A percentile compares a stretch with the other conserved stretches of the same genome.
phyloP scores from a whole-genome alignment of 2,888 invertebrate genomes.

The Brachypterus glaber region DNA sequence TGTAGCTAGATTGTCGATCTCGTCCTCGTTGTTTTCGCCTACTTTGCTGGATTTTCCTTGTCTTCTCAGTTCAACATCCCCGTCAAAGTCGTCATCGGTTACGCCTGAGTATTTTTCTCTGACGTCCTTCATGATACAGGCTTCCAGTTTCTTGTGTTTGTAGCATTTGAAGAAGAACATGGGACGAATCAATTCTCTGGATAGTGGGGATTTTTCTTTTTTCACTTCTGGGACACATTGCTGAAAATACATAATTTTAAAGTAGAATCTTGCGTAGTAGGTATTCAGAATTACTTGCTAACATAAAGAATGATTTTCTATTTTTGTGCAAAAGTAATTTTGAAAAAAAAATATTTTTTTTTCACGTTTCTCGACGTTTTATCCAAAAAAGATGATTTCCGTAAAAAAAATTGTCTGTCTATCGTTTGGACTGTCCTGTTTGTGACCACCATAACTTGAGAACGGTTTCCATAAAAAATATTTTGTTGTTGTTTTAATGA shows the following conservation, averaged over 20 bases:
- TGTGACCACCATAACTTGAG: too few relatives aligned
- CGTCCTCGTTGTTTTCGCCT: conserved; percentile 37
- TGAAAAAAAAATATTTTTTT: too few relatives aligned
- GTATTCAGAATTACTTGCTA: not conserved
- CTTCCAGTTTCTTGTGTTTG: conserved; percentile 63
- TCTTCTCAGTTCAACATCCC: conserved; percentile 41
- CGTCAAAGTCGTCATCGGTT: conserved; percentile 49
- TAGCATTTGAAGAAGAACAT: conserved; percentile 68
- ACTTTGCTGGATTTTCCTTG: conserved; percentile 44
- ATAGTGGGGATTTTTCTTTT: conserved; percentile 52
- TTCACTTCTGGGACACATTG: conserved; percentile 61
- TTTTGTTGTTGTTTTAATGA: too few relatives aligned
- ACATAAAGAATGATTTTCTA: not conserved
- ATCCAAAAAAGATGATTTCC: too few relatives aligned
- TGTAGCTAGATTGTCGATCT: conserved; percentile 49
- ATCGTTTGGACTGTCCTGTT: too few relatives aligned
- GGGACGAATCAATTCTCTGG: conserved; percentile 54
- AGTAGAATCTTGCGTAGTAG: not conserved
- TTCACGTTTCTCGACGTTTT: too few relatives aligned
- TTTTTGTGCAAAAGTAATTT: not conserved
- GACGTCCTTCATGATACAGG: conserved; percentile 63
- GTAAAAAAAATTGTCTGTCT: too few relatives aligned
- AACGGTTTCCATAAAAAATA: too few relatives aligned
- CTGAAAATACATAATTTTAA: conserved; percentile 43
- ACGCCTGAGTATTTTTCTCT: conserved; percentile 50